phyloP scores from a whole-genome alignment of 2,113 vertebrate genomes.

The Paratilapia polleni region DNA sequence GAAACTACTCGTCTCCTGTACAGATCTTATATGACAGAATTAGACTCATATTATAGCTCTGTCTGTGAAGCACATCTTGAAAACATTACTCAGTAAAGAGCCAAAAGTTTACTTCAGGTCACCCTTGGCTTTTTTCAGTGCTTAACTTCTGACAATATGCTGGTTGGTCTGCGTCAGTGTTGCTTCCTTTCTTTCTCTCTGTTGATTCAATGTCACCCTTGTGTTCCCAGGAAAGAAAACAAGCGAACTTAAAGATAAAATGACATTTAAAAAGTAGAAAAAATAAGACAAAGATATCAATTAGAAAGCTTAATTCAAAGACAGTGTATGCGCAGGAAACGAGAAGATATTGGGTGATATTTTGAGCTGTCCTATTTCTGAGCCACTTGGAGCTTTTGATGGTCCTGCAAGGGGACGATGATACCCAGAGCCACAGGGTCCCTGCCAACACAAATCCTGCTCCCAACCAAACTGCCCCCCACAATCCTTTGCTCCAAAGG shows the following conservation, averaged over 20 bases:
- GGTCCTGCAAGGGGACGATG: conserved; percentile 54
- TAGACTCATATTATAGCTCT: conserved; percentile 29
- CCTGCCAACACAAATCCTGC: conserved; percentile 79
- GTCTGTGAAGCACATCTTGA: conserved; percentile 66
- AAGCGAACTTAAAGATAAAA: neutral
- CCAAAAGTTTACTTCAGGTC: conserved; percentile 56
- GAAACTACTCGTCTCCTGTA: neutral
- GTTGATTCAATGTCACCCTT: neutral
- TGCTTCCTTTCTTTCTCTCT: conserved; percentile 2
- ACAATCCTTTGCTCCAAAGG: conserved; percentile 63
- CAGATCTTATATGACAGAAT: conserved; percentile 27
- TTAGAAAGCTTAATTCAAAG: neutral
- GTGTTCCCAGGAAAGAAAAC: neutral
- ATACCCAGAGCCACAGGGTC: conserved; percentile 70
- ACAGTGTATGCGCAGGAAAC: neutral
- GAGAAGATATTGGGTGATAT: neutral
- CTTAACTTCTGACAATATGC: conserved; percentile 24
- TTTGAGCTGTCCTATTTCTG: neutral
- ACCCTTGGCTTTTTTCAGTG: conserved; percentile 39
- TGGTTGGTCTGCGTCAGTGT: neutral
- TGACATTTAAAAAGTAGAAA: neutral
- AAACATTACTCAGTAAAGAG: conserved; percentile 58
- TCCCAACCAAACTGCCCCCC: conserved; percentile 48
- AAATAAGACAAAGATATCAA: neutral
- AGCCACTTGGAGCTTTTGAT: conserved; percentile 33